Evolutionary conservation across 2,797 vertebrate species (phyloP), one percentile per base, ranked within the genome.

Genomic region (Enoplosus armatus): DNA sequence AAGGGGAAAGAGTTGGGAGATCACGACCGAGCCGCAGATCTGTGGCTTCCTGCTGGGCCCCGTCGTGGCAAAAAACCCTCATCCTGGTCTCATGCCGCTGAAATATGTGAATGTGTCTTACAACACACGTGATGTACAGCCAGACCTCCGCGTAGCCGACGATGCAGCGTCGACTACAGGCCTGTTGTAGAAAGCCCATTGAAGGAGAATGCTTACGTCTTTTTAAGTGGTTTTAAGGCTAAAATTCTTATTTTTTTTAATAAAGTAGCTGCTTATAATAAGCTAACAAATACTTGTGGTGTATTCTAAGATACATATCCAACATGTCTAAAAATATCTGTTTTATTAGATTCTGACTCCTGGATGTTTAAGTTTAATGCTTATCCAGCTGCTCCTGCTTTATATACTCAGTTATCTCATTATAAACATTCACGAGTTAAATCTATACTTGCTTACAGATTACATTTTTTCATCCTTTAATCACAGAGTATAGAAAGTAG

Each of bases 1-100:
- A 64, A 79, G 90, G 76, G 73, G 74, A 47, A 64, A 79, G 90
- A 80, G 91, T 92, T 92, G 43, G 80, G 79, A 75, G 91, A 93
- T 90, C 93, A 90, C 61, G 89, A 85, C 89, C 64, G 65, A 89
- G 84, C 66, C 6, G 79, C 54, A 68, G 80, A 91, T 87, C 82
- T 61, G 69, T 1, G 75, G 77, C 85, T 14, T 75, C 89, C 89
- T 0, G 83, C 85, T 7, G 84, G 50, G 74, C 31, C 11, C 48
- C 24, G 50, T 54, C 39, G 61, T 15, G 29, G 63, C 31, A 39
- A 73, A 45, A 47, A 24, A 27, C n/a, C n/a, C n/a, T n/a, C n/a
- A n/a, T n/a, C n/a, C n/a, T n/a, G 67, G 60, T 62, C 53, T 82
- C 72, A 81, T 89, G 88, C 60, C 29, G 72, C 18, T 90, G 81